These are phyloP conservation scores for Porites divaricata DNA, from an alignment of 92 coral and sea anemone genomes.

Conservation along the genomic window DNA sequence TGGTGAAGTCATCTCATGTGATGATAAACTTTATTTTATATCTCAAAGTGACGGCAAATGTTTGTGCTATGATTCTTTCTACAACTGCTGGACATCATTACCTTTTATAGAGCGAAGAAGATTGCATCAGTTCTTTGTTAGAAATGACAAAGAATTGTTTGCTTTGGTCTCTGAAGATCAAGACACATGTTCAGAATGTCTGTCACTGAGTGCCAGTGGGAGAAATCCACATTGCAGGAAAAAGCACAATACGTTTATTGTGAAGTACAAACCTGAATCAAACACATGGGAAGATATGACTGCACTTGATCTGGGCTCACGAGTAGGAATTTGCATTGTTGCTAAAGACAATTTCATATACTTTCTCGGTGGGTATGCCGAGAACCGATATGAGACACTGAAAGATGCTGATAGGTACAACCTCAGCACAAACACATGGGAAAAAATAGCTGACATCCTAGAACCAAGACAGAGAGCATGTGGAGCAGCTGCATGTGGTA, in stretches of 20 bases:
- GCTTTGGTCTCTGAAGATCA: not conserved
- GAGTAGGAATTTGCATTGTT: not conserved
- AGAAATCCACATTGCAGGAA: not conserved
- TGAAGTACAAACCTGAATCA: conserved; percentile 1
- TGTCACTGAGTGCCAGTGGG: not conserved
- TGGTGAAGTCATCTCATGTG: not conserved
- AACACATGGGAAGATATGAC: conserved; percentile 4
- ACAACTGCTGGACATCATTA: not conserved
- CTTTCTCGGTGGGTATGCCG: not conserved
- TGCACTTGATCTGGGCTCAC: not conserved
- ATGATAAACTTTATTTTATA: not conserved
- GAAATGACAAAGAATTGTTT: not conserved
- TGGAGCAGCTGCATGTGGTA: not conserved
- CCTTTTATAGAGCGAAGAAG: not conserved
- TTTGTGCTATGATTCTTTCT: not conserved
- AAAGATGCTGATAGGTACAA: conserved; percentile 1
- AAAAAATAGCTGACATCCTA: not conserved
- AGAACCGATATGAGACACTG: not conserved
- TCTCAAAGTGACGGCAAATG: not conserved
- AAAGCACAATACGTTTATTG: not conserved
- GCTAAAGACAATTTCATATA: conserved; percentile 1
- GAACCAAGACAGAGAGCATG: not conserved
- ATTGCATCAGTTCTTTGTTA: not conserved
- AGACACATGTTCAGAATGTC: not conserved
- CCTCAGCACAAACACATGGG: conserved; percentile 17